Percentiles rank a stretch among this genome's conserved stretches.
phyloP scores from a whole-genome alignment of 2,888 invertebrate genomes.

The Caenorhabditis sp. region DNA sequence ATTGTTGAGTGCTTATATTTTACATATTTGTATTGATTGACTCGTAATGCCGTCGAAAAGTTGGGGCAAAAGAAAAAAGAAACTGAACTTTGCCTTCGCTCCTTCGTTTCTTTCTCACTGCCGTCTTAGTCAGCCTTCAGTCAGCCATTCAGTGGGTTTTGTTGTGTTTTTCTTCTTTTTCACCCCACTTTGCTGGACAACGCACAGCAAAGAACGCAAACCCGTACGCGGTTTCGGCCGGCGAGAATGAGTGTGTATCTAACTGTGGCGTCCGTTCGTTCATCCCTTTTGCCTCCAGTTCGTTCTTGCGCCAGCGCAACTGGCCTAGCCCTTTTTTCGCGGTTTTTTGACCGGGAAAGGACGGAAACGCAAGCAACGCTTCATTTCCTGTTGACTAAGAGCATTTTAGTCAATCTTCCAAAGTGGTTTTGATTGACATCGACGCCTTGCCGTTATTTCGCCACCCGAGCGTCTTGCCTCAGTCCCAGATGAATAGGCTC shows the following conservation, averaged over 20 bases:
- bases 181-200: constrained; percentile 7
- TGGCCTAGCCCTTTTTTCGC: constrained; percentile 24
- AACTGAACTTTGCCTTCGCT: constrained; percentile 19
- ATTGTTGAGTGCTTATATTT: constrained; percentile 15
- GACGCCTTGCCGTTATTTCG: constrained; percentile 52
- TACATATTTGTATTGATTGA: constrained; percentile 1
- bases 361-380: constrained; percentile 22
- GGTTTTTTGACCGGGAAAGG: constrained; percentile 9
- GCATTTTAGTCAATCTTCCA: constrained; percentile 55
- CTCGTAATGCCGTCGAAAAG: not conserved
- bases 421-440: constrained; percentile 63
- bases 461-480: constrained; percentile 35
- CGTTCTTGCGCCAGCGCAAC: constrained; percentile 1
- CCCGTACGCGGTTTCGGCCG: constrained; percentile 21
- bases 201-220: constrained; percentile 21
- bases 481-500: constrained; percentile 38
- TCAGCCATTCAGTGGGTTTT: constrained; percentile 6
- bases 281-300: not conserved
- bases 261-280: constrained; percentile 27
- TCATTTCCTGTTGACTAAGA: constrained; percentile 56
- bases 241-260: constrained; percentile 53
- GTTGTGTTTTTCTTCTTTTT: constrained; percentile 1
- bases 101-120: constrained; percentile 11
- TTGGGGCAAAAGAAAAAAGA: not conserved
- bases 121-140: constrained; percentile 20